A percentile compares a stretch with the other conserved stretches of the same genome.
Conservation (phyloP, 2,797 vertebrate genomes). For the Chloroceryle inda region DNA sequence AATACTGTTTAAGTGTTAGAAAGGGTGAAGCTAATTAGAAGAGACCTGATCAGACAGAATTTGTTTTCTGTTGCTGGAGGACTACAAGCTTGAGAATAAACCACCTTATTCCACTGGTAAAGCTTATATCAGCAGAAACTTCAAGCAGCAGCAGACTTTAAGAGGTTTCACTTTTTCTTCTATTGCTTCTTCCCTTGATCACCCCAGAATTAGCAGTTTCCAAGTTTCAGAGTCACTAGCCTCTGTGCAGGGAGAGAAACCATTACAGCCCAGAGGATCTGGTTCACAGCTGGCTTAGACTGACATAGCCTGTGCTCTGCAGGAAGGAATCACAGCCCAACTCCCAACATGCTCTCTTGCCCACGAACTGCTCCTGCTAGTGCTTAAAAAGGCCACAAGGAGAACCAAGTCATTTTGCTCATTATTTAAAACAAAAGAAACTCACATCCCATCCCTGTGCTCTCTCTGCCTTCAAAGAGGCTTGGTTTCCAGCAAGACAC, state of each 20-base stretch:
- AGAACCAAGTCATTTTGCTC: not conserved
- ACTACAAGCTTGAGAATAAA: not conserved
- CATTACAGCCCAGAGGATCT: not conserved
- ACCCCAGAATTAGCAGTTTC: not conserved
- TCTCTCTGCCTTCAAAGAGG: not conserved
- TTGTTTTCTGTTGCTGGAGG: not conserved
- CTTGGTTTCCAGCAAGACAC: not conserved
- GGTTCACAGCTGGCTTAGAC: not conserved
- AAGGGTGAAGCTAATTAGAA: not conserved
- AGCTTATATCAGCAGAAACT: not conserved
- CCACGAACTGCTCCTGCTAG: not conserved
- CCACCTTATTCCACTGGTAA: not conserved
- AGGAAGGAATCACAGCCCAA: not conserved
- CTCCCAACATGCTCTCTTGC: not conserved
- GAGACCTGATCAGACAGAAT: not conserved
- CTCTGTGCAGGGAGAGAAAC: not conserved
- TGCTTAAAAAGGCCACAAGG: not conserved
- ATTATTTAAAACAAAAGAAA: not conserved
- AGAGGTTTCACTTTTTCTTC: not conserved
- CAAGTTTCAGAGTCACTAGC: not conserved
- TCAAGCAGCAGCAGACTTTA: not conserved
- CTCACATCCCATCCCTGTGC: not conserved
- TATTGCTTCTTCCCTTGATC: not conserved
- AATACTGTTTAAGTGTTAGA: not conserved
- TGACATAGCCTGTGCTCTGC: not conserved